phyloP scores from a whole-genome alignment of 2,797 vertebrate species.

The Anguilla pacifica region DNA sequence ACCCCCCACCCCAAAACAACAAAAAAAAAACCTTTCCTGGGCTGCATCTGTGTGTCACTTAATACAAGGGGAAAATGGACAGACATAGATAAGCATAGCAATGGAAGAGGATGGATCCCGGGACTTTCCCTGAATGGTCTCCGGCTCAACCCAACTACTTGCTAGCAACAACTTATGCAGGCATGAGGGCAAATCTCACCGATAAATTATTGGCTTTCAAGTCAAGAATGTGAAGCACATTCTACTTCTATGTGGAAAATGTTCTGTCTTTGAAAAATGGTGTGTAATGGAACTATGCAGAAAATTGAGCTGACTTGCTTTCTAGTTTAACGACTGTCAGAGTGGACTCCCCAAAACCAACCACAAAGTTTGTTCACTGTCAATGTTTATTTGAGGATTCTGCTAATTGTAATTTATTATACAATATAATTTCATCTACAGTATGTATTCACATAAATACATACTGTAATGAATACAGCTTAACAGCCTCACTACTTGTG shows the following conservation, averaged over 20 bases:
- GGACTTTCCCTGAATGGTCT: no score
- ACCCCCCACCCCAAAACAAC: no score
- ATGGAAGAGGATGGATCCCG: no score
- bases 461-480: background rate
- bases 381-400: background rate
- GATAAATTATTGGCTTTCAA: no score
- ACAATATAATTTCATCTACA: background rate
- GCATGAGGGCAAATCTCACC: no score
- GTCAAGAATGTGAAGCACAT: no score
- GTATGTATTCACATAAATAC: background rate
- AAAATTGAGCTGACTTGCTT: background rate
- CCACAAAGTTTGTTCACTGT: background rate
- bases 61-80: no score
- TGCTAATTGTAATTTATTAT: background rate
- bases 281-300: background rate
- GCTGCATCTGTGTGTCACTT: no score
- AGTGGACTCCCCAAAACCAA: background rate
- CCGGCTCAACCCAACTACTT: no score
- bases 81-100: no score
- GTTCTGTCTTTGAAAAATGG: background rate
- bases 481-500: background rate
- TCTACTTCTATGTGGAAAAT: background rate
- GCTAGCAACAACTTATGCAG: no score
- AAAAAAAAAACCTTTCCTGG: no score
- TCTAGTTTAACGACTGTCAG: background rate